Evolutionary conservation across 2,888 invertebrate genomes (phyloP).

Genomic region (Drosophila monieri): DNA sequence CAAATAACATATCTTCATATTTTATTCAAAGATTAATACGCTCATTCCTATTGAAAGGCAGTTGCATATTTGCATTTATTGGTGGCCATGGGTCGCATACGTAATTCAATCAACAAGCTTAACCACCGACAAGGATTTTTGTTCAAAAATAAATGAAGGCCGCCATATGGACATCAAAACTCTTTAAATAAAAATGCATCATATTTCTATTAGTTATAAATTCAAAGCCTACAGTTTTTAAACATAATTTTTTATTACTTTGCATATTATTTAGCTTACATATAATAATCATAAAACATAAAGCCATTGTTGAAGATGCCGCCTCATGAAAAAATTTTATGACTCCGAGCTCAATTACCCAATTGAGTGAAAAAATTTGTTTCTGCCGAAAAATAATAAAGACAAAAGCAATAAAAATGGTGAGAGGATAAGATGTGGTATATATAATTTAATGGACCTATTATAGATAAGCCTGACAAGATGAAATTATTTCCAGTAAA

Average conservation of each 20-base stretch:
- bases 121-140: slow-evolving; percentile 31
- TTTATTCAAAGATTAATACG: too few species aligned
- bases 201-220: neutral
- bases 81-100: slow-evolving; percentile 31
- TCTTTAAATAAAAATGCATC: neutral
- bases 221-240: neutral
- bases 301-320: slow-evolving; percentile 8
- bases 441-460: slow-evolving; percentile 8
- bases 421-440: neutral
- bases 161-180: neutral
- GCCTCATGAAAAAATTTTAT: slow-evolving; percentile 13
- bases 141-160: slow-evolving; percentile 26
- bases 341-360: slow-evolving; percentile 4
- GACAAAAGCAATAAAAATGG: slow-evolving; percentile 5
- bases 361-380: slow-evolving; percentile 2
- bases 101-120: slow-evolving; percentile 56
- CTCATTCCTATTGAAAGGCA: neutral
- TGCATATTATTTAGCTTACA: neutral
- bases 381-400: neutral
- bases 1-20: too few species aligned
- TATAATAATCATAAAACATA: slow-evolving; percentile 13
- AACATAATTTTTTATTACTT: neutral
- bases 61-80: neutral
- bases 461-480: slow-evolving; percentile 5
- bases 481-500: neutral